Conservation (phyloP, 2,888 invertebrate species). For the Microdon myrmicae region DNA sequence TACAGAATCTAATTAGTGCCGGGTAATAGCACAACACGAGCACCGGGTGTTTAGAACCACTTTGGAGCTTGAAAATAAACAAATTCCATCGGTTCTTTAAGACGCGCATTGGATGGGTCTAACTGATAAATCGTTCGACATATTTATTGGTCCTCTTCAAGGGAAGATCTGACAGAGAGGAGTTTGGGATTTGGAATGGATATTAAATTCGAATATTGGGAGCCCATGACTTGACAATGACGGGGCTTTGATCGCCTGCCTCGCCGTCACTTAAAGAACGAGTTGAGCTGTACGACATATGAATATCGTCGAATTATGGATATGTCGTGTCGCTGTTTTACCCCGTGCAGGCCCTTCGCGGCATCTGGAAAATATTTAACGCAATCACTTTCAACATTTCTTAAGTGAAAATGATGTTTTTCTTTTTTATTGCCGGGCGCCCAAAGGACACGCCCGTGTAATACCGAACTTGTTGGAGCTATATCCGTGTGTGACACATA, state of each 20-base stretch:
- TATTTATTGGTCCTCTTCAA: constrained; percentile 47
- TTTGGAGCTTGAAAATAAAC: constrained; percentile 48
- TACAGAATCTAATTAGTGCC: constrained; percentile 48
- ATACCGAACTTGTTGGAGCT: constrained; percentile 18
- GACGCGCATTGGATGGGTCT: constrained; percentile 6
- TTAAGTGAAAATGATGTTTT: constrained; percentile 14
- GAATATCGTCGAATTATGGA: no score
- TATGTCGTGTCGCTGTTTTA: no score
- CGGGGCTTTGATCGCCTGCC: constrained; percentile 45
- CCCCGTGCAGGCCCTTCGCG: no score
- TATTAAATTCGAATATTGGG: constrained; percentile 9
- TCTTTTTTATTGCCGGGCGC: no score
- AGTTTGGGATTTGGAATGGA: not conserved
- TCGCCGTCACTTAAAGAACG: constrained; percentile 25
- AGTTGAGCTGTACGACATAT: constrained; percentile 40
- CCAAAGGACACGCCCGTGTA: constrained; percentile 31
- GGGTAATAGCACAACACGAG: constrained; percentile 36
- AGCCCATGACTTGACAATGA: constrained; percentile 24
- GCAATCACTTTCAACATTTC: constrained; percentile 19
- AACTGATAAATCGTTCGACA: constrained; percentile 37
- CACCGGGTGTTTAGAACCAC: constrained; percentile 37
- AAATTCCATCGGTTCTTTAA: constrained; percentile 13
- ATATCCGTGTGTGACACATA: constrained; percentile 22
- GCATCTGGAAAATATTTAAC: constrained; percentile 25
- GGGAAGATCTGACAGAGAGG: no score